Evolutionary conservation across 2,888 invertebrate species (phyloP).

Genomic region (Julus scandinavius): DNA sequence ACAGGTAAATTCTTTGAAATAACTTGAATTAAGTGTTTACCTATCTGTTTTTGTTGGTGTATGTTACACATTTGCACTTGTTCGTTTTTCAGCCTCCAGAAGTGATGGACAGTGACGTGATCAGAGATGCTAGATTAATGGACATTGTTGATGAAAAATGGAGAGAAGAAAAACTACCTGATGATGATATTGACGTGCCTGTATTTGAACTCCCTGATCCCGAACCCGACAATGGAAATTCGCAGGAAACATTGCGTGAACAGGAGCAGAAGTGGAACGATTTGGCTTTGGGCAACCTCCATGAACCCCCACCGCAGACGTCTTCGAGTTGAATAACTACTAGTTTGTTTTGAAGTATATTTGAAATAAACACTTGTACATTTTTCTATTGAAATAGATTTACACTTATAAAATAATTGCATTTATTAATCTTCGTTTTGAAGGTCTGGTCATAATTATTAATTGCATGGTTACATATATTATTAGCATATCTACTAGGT

Average conservation of each 20-base stretch:
- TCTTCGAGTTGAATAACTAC: slow-evolving; percentile 31
- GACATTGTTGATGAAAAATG: slow-evolving; percentile 88
- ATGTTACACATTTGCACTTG: not conserved
- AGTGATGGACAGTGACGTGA: slow-evolving; percentile 81
- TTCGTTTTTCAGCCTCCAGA: not conserved
- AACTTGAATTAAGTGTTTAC: not conserved
- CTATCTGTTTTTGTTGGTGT: not conserved
- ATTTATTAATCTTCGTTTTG: not conserved
- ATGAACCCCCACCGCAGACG: slow-evolving; percentile 57
- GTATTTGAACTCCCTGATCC: slow-evolving; percentile 89
- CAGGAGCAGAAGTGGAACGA: slow-evolving; percentile 81
- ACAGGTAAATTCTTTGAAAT: not conserved
- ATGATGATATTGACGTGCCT: slow-evolving; percentile 87
- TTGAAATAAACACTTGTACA: not conserved
- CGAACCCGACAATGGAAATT: slow-evolving; percentile 84
- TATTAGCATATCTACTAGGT: no score
- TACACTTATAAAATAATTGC: not conserved
- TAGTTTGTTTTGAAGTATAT: not conserved
- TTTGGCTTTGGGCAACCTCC: slow-evolving; percentile 63
- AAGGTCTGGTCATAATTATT: no score
- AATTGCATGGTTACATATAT: not conserved
- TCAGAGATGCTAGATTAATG: slow-evolving; percentile 76
- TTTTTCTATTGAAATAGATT: not conserved
- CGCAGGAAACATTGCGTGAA: slow-evolving; percentile 86
- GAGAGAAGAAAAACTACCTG: slow-evolving; percentile 73